phyloP scores from a whole-genome alignment of 2,113 vertebrate species.

The Stegastes partitus region DNA sequence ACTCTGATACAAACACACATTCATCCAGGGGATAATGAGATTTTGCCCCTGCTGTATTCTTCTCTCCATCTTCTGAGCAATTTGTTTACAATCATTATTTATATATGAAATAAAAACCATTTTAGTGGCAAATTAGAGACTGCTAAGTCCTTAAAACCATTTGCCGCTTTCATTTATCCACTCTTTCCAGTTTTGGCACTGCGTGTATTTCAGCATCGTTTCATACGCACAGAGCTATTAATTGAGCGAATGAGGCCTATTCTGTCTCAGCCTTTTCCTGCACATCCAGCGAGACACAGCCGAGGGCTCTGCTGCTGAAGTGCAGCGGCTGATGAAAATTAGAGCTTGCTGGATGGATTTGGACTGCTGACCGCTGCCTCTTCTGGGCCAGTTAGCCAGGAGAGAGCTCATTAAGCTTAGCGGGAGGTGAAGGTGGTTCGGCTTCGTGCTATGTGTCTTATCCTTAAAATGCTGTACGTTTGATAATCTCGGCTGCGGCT shows the following conservation, averaged over 20 bases:
- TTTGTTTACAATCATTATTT: constrained; percentile 60
- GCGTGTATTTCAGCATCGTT: constrained; percentile 37
- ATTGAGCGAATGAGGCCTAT: constrained; percentile 65
- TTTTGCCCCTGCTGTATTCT: constrained; percentile 42
- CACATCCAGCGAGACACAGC: constrained; percentile 48
- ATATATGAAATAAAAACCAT: constrained; percentile 54
- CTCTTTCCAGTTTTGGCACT: constrained; percentile 55
- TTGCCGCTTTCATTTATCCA: constrained; percentile 61
- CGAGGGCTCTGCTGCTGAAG: constrained; percentile 47
- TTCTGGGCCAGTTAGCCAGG: constrained; percentile 63
- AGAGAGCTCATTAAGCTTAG: constrained; percentile 73
- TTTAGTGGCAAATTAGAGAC: constrained; percentile 60
- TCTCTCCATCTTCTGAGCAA: constrained; percentile 38
- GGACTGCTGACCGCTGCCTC: constrained; percentile 69
- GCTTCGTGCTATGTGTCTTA: constrained; percentile 49
- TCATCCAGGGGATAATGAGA: constrained; percentile 50
- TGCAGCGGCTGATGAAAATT: constrained; percentile 69
- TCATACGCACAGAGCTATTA: constrained; percentile 49
- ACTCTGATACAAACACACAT: constrained; percentile 31
- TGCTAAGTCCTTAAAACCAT: constrained; percentile 67
- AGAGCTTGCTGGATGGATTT: constrained; percentile 52
- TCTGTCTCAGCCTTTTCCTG: constrained; percentile 38
- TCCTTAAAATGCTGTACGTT: constrained; percentile 29
- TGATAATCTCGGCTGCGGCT: constrained; percentile 26
- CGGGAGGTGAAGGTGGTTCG: constrained; percentile 52